Percentiles rank a stretch among this genome's conserved stretches.
phyloP scores from a whole-genome alignment of 2,888 invertebrate species.

The Hanleya hanleyi region DNA sequence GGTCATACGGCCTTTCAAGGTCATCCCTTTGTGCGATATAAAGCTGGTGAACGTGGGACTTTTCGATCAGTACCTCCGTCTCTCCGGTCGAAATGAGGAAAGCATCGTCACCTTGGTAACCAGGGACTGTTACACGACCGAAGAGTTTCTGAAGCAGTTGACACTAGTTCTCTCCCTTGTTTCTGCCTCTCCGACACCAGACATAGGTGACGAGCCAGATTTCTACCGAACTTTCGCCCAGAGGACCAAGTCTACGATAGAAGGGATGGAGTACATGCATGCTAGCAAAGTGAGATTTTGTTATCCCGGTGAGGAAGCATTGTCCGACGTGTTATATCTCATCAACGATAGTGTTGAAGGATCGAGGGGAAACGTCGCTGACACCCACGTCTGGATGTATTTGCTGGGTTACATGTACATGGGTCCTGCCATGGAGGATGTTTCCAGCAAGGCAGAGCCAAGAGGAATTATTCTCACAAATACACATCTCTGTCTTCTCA shows the following conservation, averaged over 20 bases:
- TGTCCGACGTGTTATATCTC: conserved; percentile 63
- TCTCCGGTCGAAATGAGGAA: conserved; percentile 58
- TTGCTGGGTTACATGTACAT: conserved; percentile 49
- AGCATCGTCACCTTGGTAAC: conserved; percentile 62
- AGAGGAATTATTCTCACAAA: conserved; percentile 65
- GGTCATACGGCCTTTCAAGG: conserved; percentile 51
- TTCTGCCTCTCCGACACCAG: conserved; percentile 59
- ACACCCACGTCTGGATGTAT: conserved; percentile 53
- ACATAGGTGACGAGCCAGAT: conserved; percentile 64
- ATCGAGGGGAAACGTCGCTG: conserved; percentile 30
- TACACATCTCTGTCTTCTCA: conserved; percentile 59
- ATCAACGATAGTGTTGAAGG: conserved; percentile 46
- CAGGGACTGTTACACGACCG: conserved; percentile 55
- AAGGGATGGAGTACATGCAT: conserved; percentile 63
- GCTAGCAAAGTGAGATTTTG: conserved; percentile 64
- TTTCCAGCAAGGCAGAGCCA: conserved; percentile 42
- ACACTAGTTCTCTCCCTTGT: conserved; percentile 53
- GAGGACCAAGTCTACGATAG: conserved; percentile 56
- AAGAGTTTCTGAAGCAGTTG: conserved; percentile 55
- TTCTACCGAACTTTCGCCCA: conserved; percentile 62
- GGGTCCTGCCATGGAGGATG: conserved; percentile 26
- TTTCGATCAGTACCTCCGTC: conserved; percentile 69
- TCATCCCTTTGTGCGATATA: conserved; percentile 60
- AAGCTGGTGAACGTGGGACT: conserved; percentile 66
- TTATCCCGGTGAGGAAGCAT: conserved; percentile 69